These are phyloP conservation scores for Strigops habroptila DNA, from an alignment of 2,113 vertebrate genomes.

Conservation along the genomic window DNA sequence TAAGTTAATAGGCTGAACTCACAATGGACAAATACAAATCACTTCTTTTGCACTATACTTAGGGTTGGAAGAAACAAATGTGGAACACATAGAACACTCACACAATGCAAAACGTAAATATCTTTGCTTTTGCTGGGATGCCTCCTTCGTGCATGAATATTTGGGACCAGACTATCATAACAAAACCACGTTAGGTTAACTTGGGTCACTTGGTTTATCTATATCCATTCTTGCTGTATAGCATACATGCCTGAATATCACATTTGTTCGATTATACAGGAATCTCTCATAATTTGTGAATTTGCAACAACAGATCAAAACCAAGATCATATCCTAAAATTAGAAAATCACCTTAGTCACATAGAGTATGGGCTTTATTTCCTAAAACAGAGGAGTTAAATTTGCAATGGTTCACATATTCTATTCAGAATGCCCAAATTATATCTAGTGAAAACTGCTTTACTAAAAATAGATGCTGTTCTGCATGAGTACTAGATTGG, in stretches of 20 bases:
- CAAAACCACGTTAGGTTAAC: neutral
- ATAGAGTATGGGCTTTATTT: neutral
- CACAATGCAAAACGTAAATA: neutral
- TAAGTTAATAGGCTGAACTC: neutral
- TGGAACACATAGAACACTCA: neutral
- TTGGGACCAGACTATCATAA: neutral
- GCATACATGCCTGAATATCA: neutral
- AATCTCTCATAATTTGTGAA: neutral
- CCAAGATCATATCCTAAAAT: neutral
- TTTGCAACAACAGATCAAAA: neutral
- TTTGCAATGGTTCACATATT: neutral
- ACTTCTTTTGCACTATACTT: neutral
- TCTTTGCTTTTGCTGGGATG: neutral
- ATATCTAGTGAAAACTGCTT: slow-evolving; percentile 16
- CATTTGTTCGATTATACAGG: neutral
- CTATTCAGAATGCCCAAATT: slow-evolving; percentile 35
- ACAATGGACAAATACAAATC: neutral
- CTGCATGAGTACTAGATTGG: slow-evolving; percentile 37
- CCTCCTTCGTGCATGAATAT: neutral
- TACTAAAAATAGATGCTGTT: slow-evolving; percentile 57
- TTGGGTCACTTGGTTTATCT: neutral
- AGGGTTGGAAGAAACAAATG: neutral
- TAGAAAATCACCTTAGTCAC: neutral
- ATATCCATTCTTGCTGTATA: neutral
- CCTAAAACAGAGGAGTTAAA: neutral